phyloP scores from a whole-genome alignment of 1,140 invertebrate species.

The Maconellicoccus hirsutus region DNA sequence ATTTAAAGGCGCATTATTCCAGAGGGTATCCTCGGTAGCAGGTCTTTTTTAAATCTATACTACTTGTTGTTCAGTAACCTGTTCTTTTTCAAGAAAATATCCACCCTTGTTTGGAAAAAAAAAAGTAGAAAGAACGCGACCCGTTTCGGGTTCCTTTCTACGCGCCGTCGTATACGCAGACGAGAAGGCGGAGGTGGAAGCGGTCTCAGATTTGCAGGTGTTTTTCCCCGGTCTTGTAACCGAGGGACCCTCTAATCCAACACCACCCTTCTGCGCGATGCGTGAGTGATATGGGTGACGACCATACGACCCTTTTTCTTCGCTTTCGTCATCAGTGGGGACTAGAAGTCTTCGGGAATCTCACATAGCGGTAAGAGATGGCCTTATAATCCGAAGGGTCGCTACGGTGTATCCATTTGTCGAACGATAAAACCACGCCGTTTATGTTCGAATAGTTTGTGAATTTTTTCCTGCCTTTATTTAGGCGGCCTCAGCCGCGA shows the following conservation, averaged over 20 bases:
- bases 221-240: neutral
- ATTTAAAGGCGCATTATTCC: neutral
- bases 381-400: too few relatives aligned
- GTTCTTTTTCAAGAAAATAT: neutral
- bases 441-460: too few relatives aligned
- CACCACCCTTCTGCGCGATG: neutral
- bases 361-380: neutral
- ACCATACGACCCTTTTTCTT: neutral
- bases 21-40: neutral
- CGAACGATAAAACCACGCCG: too few relatives aligned
- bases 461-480: too few relatives aligned
- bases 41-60: neutral
- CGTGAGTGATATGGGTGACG: neutral
- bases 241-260: neutral
- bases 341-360: neutral
- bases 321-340: neutral
- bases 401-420: too few relatives aligned
- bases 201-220: neutral
- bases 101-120: neutral
- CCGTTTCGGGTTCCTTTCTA: too few relatives aligned
- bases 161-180: too few relatives aligned
- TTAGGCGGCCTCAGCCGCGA: too few relatives aligned
- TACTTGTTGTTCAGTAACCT: constrained; percentile 3
- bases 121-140: too few relatives aligned
- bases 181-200: neutral